These are phyloP conservation scores for Mycalesis mineus DNA, from an alignment of 2,888 invertebrate genomes.

Conservation along the genomic window DNA sequence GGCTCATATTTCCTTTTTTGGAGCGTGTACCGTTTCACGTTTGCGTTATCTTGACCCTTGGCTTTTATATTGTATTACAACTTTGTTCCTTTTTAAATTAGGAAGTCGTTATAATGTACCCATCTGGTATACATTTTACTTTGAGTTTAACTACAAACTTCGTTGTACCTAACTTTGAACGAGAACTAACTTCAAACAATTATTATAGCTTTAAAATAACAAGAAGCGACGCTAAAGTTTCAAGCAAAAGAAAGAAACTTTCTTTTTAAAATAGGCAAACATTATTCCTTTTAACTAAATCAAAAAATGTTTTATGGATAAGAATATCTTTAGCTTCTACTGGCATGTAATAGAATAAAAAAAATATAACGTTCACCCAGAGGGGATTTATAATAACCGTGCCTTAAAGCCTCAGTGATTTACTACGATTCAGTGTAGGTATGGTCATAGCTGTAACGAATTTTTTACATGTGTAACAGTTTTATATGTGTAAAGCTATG, in stretches of 20 bases:
- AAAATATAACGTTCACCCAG: too few relatives aligned
- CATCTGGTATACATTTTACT: neutral
- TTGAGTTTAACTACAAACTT: neutral
- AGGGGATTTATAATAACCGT: too few relatives aligned
- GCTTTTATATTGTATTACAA: constrained; percentile 25
- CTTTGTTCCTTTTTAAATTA: constrained; percentile 6
- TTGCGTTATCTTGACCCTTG: constrained; percentile 47
- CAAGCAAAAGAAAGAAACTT: neutral
- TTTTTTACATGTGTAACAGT: too few relatives aligned
- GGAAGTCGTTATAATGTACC: neutral
- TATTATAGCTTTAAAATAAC: neutral
- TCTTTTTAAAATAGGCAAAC: too few relatives aligned
- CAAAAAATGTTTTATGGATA: too few relatives aligned
- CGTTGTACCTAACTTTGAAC: neutral
- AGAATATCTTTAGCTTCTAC: too few relatives aligned
- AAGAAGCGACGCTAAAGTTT: neutral
- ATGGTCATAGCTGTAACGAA: too few relatives aligned
- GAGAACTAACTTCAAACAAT: neutral
- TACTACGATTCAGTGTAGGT: too few relatives aligned
- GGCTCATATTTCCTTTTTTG: constrained; percentile 45
- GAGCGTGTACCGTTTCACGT: constrained; percentile 42
- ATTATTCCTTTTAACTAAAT: too few relatives aligned
- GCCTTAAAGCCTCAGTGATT: too few relatives aligned
- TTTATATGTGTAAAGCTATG: too few relatives aligned
- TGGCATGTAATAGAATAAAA: too few relatives aligned